Base-by-base conservation (phyloP, 2,797 vertebrate genomes). In the Picus viridis region DNA sequence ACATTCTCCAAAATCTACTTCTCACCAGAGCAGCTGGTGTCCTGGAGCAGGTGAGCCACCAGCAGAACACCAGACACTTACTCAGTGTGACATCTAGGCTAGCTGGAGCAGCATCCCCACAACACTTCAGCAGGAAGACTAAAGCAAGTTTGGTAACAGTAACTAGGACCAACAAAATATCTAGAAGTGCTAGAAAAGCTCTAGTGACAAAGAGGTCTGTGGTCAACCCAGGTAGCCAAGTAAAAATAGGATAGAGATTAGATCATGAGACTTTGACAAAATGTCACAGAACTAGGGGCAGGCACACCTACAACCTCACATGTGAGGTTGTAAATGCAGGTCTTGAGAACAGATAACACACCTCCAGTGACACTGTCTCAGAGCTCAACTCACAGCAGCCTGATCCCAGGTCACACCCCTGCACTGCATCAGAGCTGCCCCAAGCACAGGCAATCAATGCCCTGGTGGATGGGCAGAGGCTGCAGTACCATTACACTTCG, bases 71-170 rank as follows among this genome's bases (percentile, higher is more conserved):
- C 47, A n/a, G 39, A 23, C 26, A 29, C 29, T 12, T 30, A 8
- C 62, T 26, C 30, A 14, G 34, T 2, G 0, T 5, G 39, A 18
- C 45, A 62, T 72, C 71, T 20, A 34, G 39, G 51, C 34, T 72
- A 24, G 41, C 1, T 0, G 22, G 22, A 86, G 19, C 29, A 29
- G 47, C 13, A 53, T 22, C 26, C 34, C n/a, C 29, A 4, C 4
- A 9, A 6, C 1, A 30, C 2, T 14, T 0, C 0, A 56, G 13
- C 61, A 58, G 45, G 57, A 65, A 14, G 1, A 64, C 27, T 30
- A 54, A 49, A 61, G 34, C 30, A 54, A 24, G 39, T 26, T 45
- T 58, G 36, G 30, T 49, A 57, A 6, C 1, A 0, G 39, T 16
- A 49, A 43, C 24, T 23, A 39, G 62, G 29, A 62, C 27, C 18